Base-by-base conservation (phyloP, 2,797 vertebrate species). In the Meda fulgida region DNA sequence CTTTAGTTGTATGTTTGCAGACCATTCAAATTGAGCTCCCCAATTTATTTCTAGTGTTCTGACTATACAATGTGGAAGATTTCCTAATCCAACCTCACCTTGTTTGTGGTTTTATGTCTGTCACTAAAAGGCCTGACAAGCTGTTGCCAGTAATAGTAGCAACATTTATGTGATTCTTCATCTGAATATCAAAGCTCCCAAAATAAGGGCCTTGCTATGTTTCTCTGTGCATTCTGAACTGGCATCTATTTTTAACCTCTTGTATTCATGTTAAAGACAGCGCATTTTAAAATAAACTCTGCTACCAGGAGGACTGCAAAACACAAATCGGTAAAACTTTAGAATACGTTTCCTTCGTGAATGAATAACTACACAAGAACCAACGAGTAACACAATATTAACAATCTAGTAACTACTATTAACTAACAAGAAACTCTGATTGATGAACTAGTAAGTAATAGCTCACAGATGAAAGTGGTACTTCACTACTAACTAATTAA, bases 141-240 rank as follows among this genome's bases (percentile, higher is more conserved):
- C 36, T 51, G 29, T 75, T 73, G 26, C 23, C 55, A 55, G 26
- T 72, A 73, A 85, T 58, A 75, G 71, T 8, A 77, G 38, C 36
- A 76, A 78, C 43, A 72, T 79, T 7, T 67, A 66, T 71, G 23
- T 65, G 29, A 48, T 36, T 67, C 31, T 72, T 36, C 23, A 79
- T 73, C 75, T 73, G 79, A 80, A 85, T 81, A 75, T 67, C 71
- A 85, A 85, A 81, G 58, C 46, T 75, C 69, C 34, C n/a, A 67
- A 46, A 9, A 23, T 23, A 51, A 67, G 29, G 80, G 51, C 66
- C 55, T 86, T 78, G 53, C 29, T 82, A 23, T 16, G 46, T 48
- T 86, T 83, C 23, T 55, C 55, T 55, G 18, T 83, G 55, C 48
- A 79, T 78, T 60, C 53, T 3, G 18, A 82, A 69, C 63, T 70